Evolutionary conservation across 2,113 vertebrate species (phyloP), one percentile per base, ranked within the genome.

Genomic region (Bufo bufo): DNA sequence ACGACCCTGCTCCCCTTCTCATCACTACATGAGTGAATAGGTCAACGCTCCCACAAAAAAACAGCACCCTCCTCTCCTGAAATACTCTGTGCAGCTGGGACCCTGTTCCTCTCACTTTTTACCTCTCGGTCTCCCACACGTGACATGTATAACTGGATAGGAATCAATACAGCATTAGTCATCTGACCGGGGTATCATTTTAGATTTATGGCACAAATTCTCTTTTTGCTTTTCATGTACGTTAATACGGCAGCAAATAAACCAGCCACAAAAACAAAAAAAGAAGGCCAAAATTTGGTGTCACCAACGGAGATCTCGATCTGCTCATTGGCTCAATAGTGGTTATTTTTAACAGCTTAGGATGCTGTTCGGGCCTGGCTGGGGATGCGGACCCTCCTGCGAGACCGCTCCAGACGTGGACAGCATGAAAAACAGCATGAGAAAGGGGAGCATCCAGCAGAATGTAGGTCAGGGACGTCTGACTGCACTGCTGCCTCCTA

Each of bases 381-480:
- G 23, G 14, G 33, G 56, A 61, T 9, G 17, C 23, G 14, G 78
- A 56, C 61, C 54, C 56, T 61, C 78, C 78, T 81, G 23, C 3
- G 78, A 59, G 52, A 13, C 20, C 3, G 69, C 69, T 72, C 3
- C 52, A 45, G 80, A 61, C 8, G 43, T 61, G 58, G 43, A 82
- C 8, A 45, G 65, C 59, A 47, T 59, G 78, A 81, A 23, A 81
- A 61, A 19, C 23, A 81, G 56, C 78, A 54, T 61, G 54, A 59
- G 23, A 59, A 54, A 81, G 33, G 19, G 58, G 45, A 65, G 59
- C 77, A 0, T 23, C 77, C 74, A 77, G 19, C 63, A 69, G 63
- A 84, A 84, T 54, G 19, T 84, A 84, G 82, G 82, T 69, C 82
- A 84, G 47, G 10, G 13, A 63, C 7, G 20, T 69, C 49, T 54